Base-by-base conservation (phyloP, 2,113 vertebrate genomes). In the Anoura caudifer region DNA sequence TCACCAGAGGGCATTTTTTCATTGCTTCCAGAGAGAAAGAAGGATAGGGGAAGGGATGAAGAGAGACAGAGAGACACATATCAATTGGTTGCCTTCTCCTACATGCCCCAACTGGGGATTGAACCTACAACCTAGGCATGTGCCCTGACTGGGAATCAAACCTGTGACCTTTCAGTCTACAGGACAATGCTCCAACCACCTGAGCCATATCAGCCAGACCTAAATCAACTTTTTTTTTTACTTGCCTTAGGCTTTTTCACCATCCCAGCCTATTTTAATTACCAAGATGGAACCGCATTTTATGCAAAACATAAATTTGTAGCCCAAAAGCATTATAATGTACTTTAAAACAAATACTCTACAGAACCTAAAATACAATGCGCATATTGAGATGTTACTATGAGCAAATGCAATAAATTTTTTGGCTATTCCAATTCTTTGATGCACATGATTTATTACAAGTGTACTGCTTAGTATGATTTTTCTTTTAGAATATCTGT, bases 361-460 rank as follows among this genome's bases (percentile, higher is more conserved):
- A 63, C 0, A 88, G n/a, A 90, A 73, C 41, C 65, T 54, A 86
- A 92, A 97, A 86, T 33, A 94, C 2, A 76, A 90, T 6, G 41
- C n/a, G 41, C 8, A 94, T 47, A 70, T 12, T 33, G 38, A 97
- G 77, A 84, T 69, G 52, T 91, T 79, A 65, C 15, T 50, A 7
- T 20, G 36, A 33, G 75, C 36, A 95, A 86, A 93, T n/a, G 33
- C 52, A 96, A 84, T 84, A 59, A 19, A 89, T 70, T 50, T 88
- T 81, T 67, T 36, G 38, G 11, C 22, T 77, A 73, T 77, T 86
- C 19, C 33, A 79, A 65, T 47, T 93, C n/a, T 82, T 89, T 65
- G 54, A 83, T 67, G 28, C 10, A n/a, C 31, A 17, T 69, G 69
- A 91, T 45, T 93, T 33, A 88, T 17, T 36, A 63, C 54, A 84